Evolutionary conservation across 2,113 vertebrate species (phyloP).

Genomic region (Leucosticte australis): DNA sequence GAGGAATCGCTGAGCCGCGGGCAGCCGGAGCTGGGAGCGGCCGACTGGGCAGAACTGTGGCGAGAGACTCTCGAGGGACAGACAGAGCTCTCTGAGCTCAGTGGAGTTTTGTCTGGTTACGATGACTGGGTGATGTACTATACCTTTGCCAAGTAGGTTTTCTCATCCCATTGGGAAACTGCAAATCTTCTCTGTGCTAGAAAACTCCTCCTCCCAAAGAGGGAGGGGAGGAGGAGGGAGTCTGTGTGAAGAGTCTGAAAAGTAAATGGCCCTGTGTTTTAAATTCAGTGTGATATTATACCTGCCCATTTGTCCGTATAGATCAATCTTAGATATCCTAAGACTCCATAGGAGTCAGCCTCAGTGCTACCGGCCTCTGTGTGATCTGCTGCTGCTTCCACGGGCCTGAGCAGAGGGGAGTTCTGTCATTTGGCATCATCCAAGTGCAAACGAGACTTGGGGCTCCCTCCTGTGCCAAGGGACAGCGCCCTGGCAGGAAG

Average conservation of each 20-base stretch:
- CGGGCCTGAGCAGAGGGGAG: neutral
- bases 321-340: neutral
- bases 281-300: constrained; percentile 1
- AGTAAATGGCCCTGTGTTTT: constrained; percentile 59
- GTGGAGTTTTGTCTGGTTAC: neutral
- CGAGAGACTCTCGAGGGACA: neutral
- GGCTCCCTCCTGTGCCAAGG: neutral
- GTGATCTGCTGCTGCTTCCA: neutral
- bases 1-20: neutral
- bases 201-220: neutral
- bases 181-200: constrained; percentile 18
- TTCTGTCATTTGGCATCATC: neutral
- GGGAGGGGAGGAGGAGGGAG: neutral
- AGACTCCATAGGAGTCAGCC: neutral
- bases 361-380: neutral
- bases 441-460: neutral
- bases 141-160: neutral
- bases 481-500: neutral
- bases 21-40: neutral
- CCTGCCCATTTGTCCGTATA: constrained; percentile 12
- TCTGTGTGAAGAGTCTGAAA: constrained; percentile 46
- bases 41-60: constrained; percentile 27
- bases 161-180: constrained; percentile 29
- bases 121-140: constrained; percentile 1
- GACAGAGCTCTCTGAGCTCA: neutral